A percentile compares a stretch with the other conserved stretches of the same genome.
Conservation (phyloP, 2,797 vertebrate species). For the Syngnathus rostellatus region DNA sequence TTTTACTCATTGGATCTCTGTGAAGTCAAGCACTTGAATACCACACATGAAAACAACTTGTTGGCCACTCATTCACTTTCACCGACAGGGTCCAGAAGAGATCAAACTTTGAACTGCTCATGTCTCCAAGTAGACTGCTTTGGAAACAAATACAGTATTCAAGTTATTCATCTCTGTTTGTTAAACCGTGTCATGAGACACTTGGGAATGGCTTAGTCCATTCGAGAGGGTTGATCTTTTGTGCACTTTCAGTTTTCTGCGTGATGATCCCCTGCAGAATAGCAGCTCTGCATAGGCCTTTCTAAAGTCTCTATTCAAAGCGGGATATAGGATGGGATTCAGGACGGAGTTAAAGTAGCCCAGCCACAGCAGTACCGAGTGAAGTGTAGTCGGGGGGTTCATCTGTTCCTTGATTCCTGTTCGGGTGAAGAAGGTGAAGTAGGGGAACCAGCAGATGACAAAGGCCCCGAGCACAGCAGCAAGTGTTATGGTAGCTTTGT, state of each 20-base stretch:
- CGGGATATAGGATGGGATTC: constrained; percentile 88
- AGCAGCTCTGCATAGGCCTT: constrained; percentile 71
- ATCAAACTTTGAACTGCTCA: constrained; percentile 42
- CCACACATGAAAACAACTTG: constrained; percentile 12
- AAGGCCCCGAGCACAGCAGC: constrained; percentile 85
- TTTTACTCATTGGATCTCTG: background rate
- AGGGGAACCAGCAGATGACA: constrained; percentile 89
- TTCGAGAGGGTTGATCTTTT: constrained; percentile 29
- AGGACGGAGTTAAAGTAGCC: constrained; percentile 85
- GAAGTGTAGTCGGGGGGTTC: constrained; percentile 36
- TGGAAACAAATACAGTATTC: constrained; percentile 20
- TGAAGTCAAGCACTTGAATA: constrained; percentile 19
- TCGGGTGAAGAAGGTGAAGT: constrained; percentile 82
- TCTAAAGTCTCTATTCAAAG: constrained; percentile 82
- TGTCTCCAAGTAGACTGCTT: constrained; percentile 13
- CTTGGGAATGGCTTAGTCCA: constrained; percentile 15
- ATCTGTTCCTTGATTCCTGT: constrained; percentile 67
- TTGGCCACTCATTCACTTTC: constrained; percentile 45
- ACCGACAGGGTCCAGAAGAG: constrained; percentile 6
- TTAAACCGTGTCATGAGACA: constrained; percentile 15
- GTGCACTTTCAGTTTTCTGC: constrained; percentile 21
- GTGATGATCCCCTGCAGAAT: constrained; percentile 30
- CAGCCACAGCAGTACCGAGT: constrained; percentile 77
- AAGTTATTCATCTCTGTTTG: constrained; percentile 24
- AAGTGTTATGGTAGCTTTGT: constrained; percentile 88